phyloP scores from a whole-genome alignment of 2,113 vertebrate genomes.

The Cavia aperea region DNA sequence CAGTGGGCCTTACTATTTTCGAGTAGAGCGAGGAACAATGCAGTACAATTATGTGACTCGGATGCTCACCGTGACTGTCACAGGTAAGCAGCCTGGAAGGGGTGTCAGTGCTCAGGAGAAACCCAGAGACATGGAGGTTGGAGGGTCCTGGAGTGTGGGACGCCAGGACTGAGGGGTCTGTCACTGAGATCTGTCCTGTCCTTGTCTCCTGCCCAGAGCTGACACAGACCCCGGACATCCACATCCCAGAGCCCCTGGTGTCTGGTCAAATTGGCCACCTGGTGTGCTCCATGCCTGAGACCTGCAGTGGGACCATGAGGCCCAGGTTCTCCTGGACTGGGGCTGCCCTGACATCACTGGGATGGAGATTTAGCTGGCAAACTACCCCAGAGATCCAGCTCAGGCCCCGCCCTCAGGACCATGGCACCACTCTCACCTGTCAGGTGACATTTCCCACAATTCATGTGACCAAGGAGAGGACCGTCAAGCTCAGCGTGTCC shows the following conservation, averaged over 20 bases:
- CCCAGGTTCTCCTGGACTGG: too few relatives aligned
- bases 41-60: rapidly evolving
- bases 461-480: background rate
- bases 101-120: too few relatives aligned
- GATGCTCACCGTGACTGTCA: background rate
- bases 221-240: background rate
- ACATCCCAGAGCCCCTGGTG: background rate
- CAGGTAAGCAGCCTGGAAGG: background rate
- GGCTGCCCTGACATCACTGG: too few relatives aligned
- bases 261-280: background rate
- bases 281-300: too few relatives aligned
- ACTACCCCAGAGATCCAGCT: too few relatives aligned
- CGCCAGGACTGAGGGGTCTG: background rate
- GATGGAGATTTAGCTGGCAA: too few relatives aligned
- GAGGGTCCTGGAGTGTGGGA: background rate
- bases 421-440: background rate
- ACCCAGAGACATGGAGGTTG: too few relatives aligned
- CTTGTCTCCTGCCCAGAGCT: background rate
- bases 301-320: too few relatives aligned
- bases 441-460: background rate
- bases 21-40: rapidly evolving
- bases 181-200: background rate
- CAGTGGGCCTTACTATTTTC: background rate
- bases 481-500: background rate
- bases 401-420: background rate